Conservation (phyloP, 1,140 invertebrate species). For the Papilio polytes region DNA sequence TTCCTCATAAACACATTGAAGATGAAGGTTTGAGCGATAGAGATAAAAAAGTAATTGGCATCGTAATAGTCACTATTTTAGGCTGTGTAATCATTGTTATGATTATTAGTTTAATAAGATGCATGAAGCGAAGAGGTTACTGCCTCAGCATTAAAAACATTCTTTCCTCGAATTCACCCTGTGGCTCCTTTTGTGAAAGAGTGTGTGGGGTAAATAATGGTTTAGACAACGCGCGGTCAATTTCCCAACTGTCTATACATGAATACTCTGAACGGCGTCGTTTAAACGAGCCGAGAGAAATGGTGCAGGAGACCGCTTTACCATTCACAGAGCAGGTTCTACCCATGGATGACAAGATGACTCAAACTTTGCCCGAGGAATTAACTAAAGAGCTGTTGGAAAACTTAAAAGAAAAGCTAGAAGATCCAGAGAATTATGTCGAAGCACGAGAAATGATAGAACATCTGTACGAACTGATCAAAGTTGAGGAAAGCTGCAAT, state of each 20-base stretch:
- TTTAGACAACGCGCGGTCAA: slow-evolving; percentile 83
- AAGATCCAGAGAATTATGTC: slow-evolving; percentile 89
- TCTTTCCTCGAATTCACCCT: slow-evolving; percentile 64
- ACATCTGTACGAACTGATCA: slow-evolving; percentile 90
- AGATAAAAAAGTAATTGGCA: slow-evolving; percentile 75
- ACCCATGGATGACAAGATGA: slow-evolving; percentile 87
- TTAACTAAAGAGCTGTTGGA: slow-evolving; percentile 89
- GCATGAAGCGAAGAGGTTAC: slow-evolving; percentile 66
- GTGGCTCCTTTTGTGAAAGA: slow-evolving; percentile 63
- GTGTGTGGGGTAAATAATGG: slow-evolving; percentile 62
- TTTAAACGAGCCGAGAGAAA: slow-evolving; percentile 80
- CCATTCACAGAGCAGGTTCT: slow-evolving; percentile 75
- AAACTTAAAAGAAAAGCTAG: slow-evolving; percentile 87
- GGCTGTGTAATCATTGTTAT: slow-evolving; percentile 69
- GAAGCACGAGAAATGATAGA: slow-evolving; percentile 91
- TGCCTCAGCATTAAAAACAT: slow-evolving; percentile 69
- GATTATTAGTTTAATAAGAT: slow-evolving; percentile 71
- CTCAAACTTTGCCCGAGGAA: slow-evolving; percentile 90
- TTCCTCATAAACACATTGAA: slow-evolving; percentile 72
- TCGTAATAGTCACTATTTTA: slow-evolving; percentile 69
- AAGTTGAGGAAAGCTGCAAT: slow-evolving; percentile 89
- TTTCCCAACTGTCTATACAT: slow-evolving; percentile 86
- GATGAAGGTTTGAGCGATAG: slow-evolving; percentile 58
- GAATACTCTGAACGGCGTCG: slow-evolving; percentile 86
- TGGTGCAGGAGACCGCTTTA: slow-evolving; percentile 77